Evolutionary conservation across 1,140 invertebrate species (phyloP).

Genomic region (Nylanderia fulva): DNA sequence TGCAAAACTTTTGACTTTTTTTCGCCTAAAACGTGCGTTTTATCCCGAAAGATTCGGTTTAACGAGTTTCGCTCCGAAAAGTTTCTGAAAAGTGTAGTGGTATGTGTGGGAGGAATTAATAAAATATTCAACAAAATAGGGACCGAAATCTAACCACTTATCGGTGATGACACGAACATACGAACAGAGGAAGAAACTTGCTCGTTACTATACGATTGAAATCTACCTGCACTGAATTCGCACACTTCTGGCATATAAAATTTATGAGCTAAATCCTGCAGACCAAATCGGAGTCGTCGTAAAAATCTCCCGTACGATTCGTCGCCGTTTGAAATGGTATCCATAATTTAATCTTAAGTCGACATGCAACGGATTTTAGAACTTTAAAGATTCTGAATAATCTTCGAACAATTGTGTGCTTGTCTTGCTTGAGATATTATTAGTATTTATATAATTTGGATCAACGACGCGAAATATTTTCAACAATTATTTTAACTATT

Average conservation of each 20-base stretch:
- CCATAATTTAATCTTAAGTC: slow-evolving; percentile 15
- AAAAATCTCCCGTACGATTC: slow-evolving; percentile 19
- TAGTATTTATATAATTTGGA: neutral
- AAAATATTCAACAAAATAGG: slow-evolving; percentile 44
- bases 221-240: neutral
- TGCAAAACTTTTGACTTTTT: neutral
- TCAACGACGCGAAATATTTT: neutral
- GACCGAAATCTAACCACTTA: slow-evolving; percentile 7
- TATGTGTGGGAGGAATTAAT: slow-evolving; percentile 24
- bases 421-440: neutral
- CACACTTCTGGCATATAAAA: neutral
- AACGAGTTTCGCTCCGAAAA: slow-evolving; percentile 28
- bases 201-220: slow-evolving; percentile 1
- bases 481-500: slow-evolving; percentile 34
- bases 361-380: neutral
- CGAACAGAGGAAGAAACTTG: slow-evolving; percentile 1
- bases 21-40: slow-evolving; percentile 2
- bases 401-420: neutral
- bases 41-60: neutral
- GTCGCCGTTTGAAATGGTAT: neutral
- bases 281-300: slow-evolving; percentile 16
- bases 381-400: neutral
- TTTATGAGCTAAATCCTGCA: slow-evolving; percentile 41
- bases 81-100: slow-evolving; percentile 19
- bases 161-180: neutral